Evolutionary conservation across 2,797 vertebrate genomes (phyloP), one percentile per base, ranked within the genome.

Genomic region (Helicolenus hilgendorfi): DNA sequence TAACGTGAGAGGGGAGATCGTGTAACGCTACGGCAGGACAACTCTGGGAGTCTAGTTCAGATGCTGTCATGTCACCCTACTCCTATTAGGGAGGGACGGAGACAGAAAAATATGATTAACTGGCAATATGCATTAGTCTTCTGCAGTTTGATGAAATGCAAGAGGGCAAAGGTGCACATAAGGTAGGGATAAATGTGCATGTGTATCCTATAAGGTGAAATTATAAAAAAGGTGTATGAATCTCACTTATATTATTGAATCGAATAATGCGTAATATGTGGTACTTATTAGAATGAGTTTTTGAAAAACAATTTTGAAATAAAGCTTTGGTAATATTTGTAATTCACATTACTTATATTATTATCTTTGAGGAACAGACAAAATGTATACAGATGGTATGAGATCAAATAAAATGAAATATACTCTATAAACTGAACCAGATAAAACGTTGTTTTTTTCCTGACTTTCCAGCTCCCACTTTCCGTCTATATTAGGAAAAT

Each of bases 401-500:
- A 83, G 71, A 86, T 70, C 36, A 82, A 84, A 85, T 70, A 77
- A 86, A 85, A 84, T 6, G 1, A 4, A 85, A 72, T 22, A 31
- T 27, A 7, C 1, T 36, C 15, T 10, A 49, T 49, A 81, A 87
- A 76, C 36, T 78, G 31, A 76, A 89, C 22, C 59, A 68, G 45
- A 80, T 53, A 45, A 64, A 68, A 49, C 7, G 1, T 49, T 9
- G 7, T 73, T 83, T 83, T 72, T 7, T 22, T 69, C 64, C 83
- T 69, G 76, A 82, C 63, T 90, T 87, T 77, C 67, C 71, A 35
- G 59, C 77, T 81, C 64, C 82, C 59, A 79, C 83, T 94, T 90
- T 92, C 77, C 14, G n/a, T 91, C 85, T 85, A 71, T 81, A 87
- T 94, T 79, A 86, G 67, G 77, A 86, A 91, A 94, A 96, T 83